Base-by-base conservation (phyloP, 2,888 invertebrate genomes). In the Sinelater perroti region DNA sequence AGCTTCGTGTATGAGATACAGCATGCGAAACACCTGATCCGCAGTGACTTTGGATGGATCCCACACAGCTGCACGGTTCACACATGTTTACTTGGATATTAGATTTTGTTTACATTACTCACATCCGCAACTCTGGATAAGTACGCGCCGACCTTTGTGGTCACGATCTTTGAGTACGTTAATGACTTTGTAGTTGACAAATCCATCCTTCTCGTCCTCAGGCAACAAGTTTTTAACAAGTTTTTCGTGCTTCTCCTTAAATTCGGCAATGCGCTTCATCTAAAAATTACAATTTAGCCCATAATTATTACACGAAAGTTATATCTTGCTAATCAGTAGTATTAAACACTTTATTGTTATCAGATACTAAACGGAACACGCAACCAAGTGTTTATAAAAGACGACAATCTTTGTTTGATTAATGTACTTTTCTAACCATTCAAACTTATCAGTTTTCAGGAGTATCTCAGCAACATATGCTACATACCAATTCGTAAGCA, bases 1-100 rank as follows among this genome's bases (percentile, higher is more conserved):
- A 0, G 88, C 87, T 69, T 88, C 83, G 74, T 93, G 93, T 63
- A 93, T 85, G 66, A 92, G 78, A 74, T 92, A 93, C 73, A 93
- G 88, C 70, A 92, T 78, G 63, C 88, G 82, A 79, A 93, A 91
- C 67, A 93, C 76, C 72, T 90, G 88, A 71, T 93, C 92, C 0
- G 90, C 82, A 38, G 78, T 83, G 63, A 92, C 86, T 66, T 85
- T 84, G 56, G 85, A 87, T 0, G 92, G 87, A 74, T 93, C 87
- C 93, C 93, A 93, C 1, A 82, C 67, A 60, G 84, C 87, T 87
- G 67, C n/a, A 47, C 4, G 17, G 7, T 13, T 31, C 4, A 24
- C 7, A 6, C 24, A 24, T 24, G 24, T 24, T 24, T 24, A 24
- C 7, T 24, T 6, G 6, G 14, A 31, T 31, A 3, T 30, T 30